These are phyloP conservation scores for Mesoligia furuncula DNA, from an alignment of 2,888 invertebrate species.

Conservation along the genomic window DNA sequence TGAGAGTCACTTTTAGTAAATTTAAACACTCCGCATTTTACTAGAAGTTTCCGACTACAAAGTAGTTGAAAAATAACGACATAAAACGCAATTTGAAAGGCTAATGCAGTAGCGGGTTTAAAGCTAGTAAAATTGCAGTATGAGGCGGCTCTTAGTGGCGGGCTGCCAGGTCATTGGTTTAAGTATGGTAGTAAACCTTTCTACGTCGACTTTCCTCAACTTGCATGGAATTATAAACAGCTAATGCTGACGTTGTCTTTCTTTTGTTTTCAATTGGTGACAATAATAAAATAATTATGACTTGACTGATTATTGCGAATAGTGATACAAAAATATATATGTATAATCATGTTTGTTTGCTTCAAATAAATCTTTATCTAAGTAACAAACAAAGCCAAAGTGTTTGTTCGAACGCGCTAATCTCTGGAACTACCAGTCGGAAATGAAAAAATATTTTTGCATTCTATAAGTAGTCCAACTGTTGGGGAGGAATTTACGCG, in stretches of 20 bases:
- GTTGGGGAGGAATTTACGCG: too few relatives aligned
- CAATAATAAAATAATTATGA: neutral
- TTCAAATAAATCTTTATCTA: too few relatives aligned
- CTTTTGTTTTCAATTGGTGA: neutral
- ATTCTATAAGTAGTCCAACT: too few relatives aligned
- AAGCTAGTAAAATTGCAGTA: conserved; percentile 35
- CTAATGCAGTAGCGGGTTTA: conserved; percentile 32
- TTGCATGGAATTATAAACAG: conserved; percentile 35
- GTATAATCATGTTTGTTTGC: too few relatives aligned
- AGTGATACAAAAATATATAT: neutral
- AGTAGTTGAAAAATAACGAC: conserved; percentile 17
- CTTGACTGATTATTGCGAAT: neutral
- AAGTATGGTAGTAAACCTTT: conserved; percentile 33
- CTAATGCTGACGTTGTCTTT: neutral
- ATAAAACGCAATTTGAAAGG: conserved; percentile 44
- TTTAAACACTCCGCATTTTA: conserved; percentile 16
- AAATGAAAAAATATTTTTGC: too few relatives aligned
- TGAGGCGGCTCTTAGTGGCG: conserved; percentile 29
- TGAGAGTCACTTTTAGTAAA: neutral
- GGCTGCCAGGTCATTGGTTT: conserved; percentile 40
- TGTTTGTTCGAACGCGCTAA: too few relatives aligned
- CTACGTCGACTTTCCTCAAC: conserved; percentile 27
- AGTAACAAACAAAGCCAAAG: too few relatives aligned
- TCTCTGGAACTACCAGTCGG: too few relatives aligned
- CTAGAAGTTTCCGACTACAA: conserved; percentile 10